Conservation (phyloP, 2,797 vertebrate species). For the Sciurus vulgaris region DNA sequence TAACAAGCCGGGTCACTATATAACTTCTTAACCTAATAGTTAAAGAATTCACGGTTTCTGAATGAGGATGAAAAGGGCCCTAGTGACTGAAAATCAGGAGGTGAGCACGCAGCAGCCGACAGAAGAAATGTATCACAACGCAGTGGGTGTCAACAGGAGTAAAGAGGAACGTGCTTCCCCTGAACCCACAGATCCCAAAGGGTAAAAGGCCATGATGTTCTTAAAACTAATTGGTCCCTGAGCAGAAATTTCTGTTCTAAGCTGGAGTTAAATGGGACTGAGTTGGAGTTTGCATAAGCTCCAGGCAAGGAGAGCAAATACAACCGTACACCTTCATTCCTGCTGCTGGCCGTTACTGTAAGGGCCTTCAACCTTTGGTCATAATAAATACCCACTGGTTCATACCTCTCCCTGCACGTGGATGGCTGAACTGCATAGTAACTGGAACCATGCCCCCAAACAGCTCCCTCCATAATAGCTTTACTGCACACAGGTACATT, state of each 20-base stretch:
- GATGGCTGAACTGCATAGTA: not conserved
- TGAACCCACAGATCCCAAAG: conserved; percentile 47
- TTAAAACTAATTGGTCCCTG: conserved; percentile 48
- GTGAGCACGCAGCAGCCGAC: not conserved
- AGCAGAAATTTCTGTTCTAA: conserved; percentile 63
- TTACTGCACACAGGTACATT: not conserved
- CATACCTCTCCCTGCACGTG: not conserved
- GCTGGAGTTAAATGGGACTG: conserved; percentile 1
- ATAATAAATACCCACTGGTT: not conserved
- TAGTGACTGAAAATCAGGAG: conserved; percentile 36
- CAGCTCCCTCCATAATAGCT: not conserved
- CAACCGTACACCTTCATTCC: not conserved
- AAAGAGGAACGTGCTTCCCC: not conserved
- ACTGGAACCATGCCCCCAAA: not conserved
- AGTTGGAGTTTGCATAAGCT: not conserved
- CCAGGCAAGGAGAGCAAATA: not conserved
- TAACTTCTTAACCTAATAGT: not conserved
- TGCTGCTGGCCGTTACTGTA: not conserved
- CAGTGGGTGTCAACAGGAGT: not conserved
- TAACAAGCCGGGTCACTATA: not conserved
- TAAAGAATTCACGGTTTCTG: conserved; percentile 34
- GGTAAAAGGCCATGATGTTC: conserved; percentile 53
- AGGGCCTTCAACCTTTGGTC: not conserved
- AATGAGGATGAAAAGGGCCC: conserved; percentile 51
- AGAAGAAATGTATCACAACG: not conserved